phyloP scores from a whole-genome alignment of 2,888 invertebrate species.

The Drosophila mimica region DNA sequence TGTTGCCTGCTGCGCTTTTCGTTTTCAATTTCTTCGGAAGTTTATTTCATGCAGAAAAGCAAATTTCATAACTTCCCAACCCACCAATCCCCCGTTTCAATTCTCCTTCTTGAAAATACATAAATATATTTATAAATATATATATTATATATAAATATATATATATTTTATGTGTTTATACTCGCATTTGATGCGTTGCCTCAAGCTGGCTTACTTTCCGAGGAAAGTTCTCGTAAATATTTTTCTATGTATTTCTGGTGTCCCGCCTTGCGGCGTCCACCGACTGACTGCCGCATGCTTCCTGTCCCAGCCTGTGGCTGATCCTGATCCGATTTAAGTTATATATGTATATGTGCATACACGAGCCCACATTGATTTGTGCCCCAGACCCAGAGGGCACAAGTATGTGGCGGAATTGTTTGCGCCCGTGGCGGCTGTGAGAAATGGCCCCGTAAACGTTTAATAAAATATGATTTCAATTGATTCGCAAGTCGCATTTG shows the following conservation, averaged over 20 bases:
- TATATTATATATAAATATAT: conserved; percentile 9
- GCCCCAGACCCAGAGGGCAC: conserved; percentile 26
- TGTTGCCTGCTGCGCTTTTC: conserved; percentile 62
- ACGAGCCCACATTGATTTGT: conserved; percentile 53
- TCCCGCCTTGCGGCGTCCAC: conserved; percentile 29
- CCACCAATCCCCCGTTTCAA: conserved; percentile 22
- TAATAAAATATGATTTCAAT: conserved; percentile 78
- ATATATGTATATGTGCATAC: conserved; percentile 40
- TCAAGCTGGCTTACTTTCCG: conserved; percentile 60
- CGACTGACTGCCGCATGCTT: conserved; percentile 7
- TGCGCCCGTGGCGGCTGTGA: conserved; percentile 67
- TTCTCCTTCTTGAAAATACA: conserved; percentile 34
- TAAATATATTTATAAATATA: neutral
- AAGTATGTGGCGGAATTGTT: conserved; percentile 45
- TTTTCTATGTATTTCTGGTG: conserved; percentile 54
- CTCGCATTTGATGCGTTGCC: conserved; percentile 63
- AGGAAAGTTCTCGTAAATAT: conserved; percentile 74
- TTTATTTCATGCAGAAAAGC: conserved; percentile 72
- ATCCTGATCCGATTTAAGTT: conserved; percentile 63
- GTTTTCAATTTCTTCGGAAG: conserved; percentile 72
- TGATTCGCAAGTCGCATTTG: conserved; percentile 75
- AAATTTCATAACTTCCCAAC: conserved; percentile 65
- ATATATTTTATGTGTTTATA: conserved; percentile 64
- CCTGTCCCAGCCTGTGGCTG: conserved; percentile 14
- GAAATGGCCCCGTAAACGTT: conserved; percentile 75